Evolutionary conservation across 2,888 invertebrate genomes (phyloP), one percentile per base, ranked within the genome.

Genomic region (Morpho achilles): DNA sequence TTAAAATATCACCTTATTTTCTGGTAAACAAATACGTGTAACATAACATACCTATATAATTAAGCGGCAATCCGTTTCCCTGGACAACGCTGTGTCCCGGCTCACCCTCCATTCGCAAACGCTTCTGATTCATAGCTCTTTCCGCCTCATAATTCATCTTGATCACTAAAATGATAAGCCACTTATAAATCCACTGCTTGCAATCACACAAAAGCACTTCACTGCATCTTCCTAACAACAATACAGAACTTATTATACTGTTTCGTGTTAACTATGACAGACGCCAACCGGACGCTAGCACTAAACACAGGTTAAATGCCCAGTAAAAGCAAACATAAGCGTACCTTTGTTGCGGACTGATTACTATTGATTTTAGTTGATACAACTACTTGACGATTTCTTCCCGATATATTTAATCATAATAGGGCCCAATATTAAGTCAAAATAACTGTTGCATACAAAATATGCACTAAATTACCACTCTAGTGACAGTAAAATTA

Each of bases 281-380:
- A 91, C 91, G 91, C 91, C 86, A 89, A 88, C 87, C 88, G 90
- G 90, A 91, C 91, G 90, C 91, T 77, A 84, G 82, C 80, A 83
- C 82, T 82, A 87, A 86, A 87, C 88, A 89, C 87, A 91, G 90
- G 90, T 90, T 90, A 89, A 85, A 86, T 74, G 79, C 79, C 77
- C 73, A 75, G 77, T 75, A 78, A 85, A 86, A 82, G 85, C 88
- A 87, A 88, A 89, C 88, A 90, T 82, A 61, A 91, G 91, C 90
- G 89, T 91, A 91, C 91, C 91, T 91, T 91, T 91, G 90, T 90
- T 90, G 84, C 84, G 84, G 84, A 84, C 82, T 82, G 88, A 86
- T 87, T 88, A 83, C 83, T 91, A 91, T 91, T 84, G 91, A 91
- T 91, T 90, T 91, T 90, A 90, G 83, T 84, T 81, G 79, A 79